Base-by-base conservation (phyloP, 2,888 invertebrate species). In the Dusona sp. region DNA sequence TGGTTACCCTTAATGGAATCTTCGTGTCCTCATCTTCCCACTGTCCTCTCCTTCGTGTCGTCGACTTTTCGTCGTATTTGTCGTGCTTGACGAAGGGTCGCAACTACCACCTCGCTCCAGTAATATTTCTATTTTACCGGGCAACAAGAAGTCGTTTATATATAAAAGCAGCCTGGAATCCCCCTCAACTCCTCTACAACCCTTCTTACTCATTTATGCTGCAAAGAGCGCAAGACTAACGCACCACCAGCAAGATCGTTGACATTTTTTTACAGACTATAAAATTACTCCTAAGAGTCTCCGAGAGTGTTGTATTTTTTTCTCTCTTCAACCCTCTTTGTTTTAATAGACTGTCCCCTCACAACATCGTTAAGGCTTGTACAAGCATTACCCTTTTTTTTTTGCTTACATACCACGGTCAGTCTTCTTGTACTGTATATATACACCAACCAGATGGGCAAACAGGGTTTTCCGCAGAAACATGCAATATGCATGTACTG, bases 1-100 rank as follows among this genome's bases (percentile, higher is more conserved):
- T 91, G 90, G 92, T 92, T 92, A 91, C 91, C 91, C 92, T 91
- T 93, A 93, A 93, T 93, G 93, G 93, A 93, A 93, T 93, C 93
- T 92, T 92, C 92, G 91, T 92, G 93, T 93, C 91, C 91, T 92
- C 93, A 91, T 93, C 92, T 91, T 91, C 90, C 90, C 84, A 79
- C 84, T 68, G 80, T 88, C 84, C 84, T 61, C 61, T 86, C 73
- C 38, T 29, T 61, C 51, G 51, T 57, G 65, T 42, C 38, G 45
- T 61, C 45, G 45, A 65, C 38, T 68, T 57, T 36, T 54, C 38
- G 64, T 74, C 45, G 73, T 57, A 65, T 22, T 70, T 54, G 61
- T 33, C 79, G 67, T 75, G 36, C 68, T 77, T 29, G 57, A 11
- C 64, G 29, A 29, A 75, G 54, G 75, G 86, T 87, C 87, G 78